phyloP scores from a whole-genome alignment of 2,797 vertebrate genomes.

The Fratercula arctica region DNA sequence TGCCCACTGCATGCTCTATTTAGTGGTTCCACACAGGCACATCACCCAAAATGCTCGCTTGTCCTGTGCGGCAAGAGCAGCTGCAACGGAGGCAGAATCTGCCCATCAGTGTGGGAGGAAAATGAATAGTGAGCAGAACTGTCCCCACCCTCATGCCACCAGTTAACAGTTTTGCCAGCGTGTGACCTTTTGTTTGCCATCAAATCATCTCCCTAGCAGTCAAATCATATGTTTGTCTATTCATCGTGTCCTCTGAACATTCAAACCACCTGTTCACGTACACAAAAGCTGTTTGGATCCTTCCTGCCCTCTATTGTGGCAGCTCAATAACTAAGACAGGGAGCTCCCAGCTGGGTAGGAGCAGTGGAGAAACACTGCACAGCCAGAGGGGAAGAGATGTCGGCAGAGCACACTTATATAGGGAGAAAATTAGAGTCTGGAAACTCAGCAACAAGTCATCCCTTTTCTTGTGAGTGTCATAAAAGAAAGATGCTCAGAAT shows the following conservation, averaged over 20 bases:
- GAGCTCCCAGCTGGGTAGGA: slow-evolving; percentile 21
- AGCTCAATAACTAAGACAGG: slow-evolving; percentile 7
- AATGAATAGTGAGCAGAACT: background rate
- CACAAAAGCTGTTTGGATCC: slow-evolving; percentile 31
- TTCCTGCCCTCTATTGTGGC: slow-evolving; percentile 28
- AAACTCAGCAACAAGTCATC: background rate
- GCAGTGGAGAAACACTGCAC: background rate
- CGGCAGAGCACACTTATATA: background rate
- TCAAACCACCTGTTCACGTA: slow-evolving; percentile 15
- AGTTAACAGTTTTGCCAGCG: slow-evolving; percentile 14
- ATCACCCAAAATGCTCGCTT: background rate
- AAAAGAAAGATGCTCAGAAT: slow-evolving; percentile 46
- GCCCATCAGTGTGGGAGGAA: background rate
- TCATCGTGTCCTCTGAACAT: slow-evolving; percentile 12
- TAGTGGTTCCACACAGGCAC: background rate
- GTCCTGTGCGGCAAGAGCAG: background rate
- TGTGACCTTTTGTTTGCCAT: slow-evolving; percentile 53
- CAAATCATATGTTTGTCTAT: slow-evolving; percentile 38
- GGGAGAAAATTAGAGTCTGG: slow-evolving; percentile 14
- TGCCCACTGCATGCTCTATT: background rate
- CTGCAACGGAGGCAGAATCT: background rate
- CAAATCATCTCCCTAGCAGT: slow-evolving; percentile 31
- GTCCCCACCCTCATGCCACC: background rate
- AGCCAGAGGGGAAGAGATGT: background rate
- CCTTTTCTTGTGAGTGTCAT: slow-evolving; percentile 23